These are phyloP conservation scores for Pediacus dermestoides DNA, from an alignment of 2,888 invertebrate genomes.

Conservation along the genomic window DNA sequence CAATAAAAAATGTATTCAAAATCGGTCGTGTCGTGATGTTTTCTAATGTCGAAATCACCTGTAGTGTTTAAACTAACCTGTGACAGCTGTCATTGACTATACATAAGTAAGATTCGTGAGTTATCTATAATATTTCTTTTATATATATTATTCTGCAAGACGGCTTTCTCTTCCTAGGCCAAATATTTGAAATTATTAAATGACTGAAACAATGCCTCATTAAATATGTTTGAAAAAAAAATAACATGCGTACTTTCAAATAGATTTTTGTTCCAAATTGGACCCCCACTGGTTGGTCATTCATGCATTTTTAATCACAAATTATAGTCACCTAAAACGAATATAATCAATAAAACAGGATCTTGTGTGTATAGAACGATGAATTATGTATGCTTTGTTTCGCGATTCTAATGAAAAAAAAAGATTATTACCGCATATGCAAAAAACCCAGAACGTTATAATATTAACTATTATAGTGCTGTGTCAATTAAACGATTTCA, in stretches of 20 bases:
- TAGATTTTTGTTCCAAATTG: neutral
- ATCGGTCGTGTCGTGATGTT: conserved; percentile 22
- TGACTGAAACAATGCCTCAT: conserved; percentile 7
- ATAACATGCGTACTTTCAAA: neutral
- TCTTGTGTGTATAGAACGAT: too few relatives aligned
- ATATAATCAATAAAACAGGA: too few relatives aligned
- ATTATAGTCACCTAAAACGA: too few relatives aligned
- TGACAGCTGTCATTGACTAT: conserved; percentile 24
- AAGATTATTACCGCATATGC: too few relatives aligned
- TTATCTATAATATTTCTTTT: conserved; percentile 7
- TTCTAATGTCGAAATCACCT: conserved; percentile 26
- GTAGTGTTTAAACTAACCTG: conserved; percentile 22
- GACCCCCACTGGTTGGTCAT: conserved; percentile 6
- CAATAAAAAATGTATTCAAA: conserved; percentile 1
- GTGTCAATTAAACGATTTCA: too few relatives aligned
- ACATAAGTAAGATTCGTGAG: conserved; percentile 2
- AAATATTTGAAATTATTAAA: neutral
- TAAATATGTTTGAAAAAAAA: neutral
- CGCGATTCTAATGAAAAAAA: too few relatives aligned
- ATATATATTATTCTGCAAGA: conserved; percentile 3
- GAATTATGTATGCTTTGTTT: too few relatives aligned
- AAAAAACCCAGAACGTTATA: too few relatives aligned
- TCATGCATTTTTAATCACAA: too few relatives aligned
- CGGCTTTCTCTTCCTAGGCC: conserved; percentile 5
- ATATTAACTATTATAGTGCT: too few relatives aligned